Base-by-base conservation (phyloP, 2,797 vertebrate genomes). In the Alfaro cultratus region DNA sequence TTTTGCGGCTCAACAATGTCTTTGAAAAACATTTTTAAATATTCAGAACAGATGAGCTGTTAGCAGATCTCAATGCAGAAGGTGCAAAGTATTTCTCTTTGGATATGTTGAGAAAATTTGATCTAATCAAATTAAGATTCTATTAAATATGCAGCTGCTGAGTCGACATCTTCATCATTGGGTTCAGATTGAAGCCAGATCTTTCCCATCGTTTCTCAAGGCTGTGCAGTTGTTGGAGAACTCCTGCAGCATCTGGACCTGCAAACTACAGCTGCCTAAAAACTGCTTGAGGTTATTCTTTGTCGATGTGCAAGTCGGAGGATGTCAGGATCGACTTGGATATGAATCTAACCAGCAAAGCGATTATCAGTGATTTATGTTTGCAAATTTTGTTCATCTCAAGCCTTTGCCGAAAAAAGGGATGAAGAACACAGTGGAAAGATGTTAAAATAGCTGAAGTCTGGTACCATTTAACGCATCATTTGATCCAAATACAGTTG, bases 151-250 rank as follows among this genome's bases (percentile, higher is more conserved):
- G 4, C 68, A 72, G 68, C 26, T 46, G 41, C 68, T 72, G 68
- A 46, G 68, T 15, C n/a, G 15, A 46, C 12, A 29, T 29, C n/a
- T 46, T 46, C 15, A 46, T 13, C 64, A 71, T 26, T 18, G 26
- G 45, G 13, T 23, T 71, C 39, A 43, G 41, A 71, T 71, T 46
- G 15, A 46, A 72, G 41, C 15, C 26, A 29, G 68, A 46, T 72
- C 68, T 72, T 72, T 72, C 68, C 68, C 68, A 72, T 46, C n/a
- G 15, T 72, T 72, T 72, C 68, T 46, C 68, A 46, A 43, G 12
- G 26, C 23, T n/a, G 39, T 70, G 23, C 67, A 70, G 41, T 70
- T 43, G 12, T n/a, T 70, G 41, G 41, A 70, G 12, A 70, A 12
- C 41, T 70, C 41, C 67, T 70, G 67, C 23, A 70, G 41, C 67